These are phyloP conservation scores for Sinotaia quadrata DNA, from an alignment of 2,888 invertebrate genomes.

Conservation along the genomic window DNA sequence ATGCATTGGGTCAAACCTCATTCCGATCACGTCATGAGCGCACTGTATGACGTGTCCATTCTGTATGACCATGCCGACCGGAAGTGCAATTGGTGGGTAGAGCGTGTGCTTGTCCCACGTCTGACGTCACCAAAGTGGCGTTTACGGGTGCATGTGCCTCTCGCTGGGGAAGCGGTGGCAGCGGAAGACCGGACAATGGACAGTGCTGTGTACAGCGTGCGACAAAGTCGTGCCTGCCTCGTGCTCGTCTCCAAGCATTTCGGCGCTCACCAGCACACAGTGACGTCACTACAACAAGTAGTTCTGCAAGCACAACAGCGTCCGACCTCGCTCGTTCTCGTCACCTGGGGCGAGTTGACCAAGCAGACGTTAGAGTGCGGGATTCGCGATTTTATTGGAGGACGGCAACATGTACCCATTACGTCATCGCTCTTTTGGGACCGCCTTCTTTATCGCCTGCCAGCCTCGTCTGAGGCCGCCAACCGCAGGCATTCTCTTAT, in stretches of 20 bases:
- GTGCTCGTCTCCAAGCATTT: slow-evolving; percentile 24
- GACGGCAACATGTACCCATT: slow-evolving; percentile 17
- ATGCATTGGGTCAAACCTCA: slow-evolving; percentile 7
- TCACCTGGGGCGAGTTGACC: slow-evolving; percentile 34
- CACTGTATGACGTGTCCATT: slow-evolving; percentile 20
- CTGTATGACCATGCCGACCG: slow-evolving; percentile 30
- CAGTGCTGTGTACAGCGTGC: slow-evolving; percentile 20
- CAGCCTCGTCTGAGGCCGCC: background rate
- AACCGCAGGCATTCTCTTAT: slow-evolving; percentile 15
- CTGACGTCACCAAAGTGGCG: slow-evolving; percentile 17
- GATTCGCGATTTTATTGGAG: slow-evolving; percentile 9
- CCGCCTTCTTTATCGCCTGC: slow-evolving; percentile 29
- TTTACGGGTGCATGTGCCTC: slow-evolving; percentile 25
- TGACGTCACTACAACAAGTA: slow-evolving; percentile 15
- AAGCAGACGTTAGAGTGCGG: slow-evolving; percentile 27
- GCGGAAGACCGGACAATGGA: background rate
- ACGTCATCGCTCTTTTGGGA: slow-evolving; percentile 28
- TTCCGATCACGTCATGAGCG: background rate
- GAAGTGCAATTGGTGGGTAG: slow-evolving; percentile 34
- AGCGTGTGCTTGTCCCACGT: slow-evolving; percentile 17
- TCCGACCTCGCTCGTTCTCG: slow-evolving; percentile 16
- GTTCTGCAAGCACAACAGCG: slow-evolving; percentile 7
- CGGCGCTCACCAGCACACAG: slow-evolving; percentile 21
- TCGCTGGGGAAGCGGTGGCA: background rate
- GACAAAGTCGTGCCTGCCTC: slow-evolving; percentile 12